These are phyloP conservation scores for Sinopyrophorus schimmeli DNA, from an alignment of 2,888 invertebrate species.

Conservation along the genomic window DNA sequence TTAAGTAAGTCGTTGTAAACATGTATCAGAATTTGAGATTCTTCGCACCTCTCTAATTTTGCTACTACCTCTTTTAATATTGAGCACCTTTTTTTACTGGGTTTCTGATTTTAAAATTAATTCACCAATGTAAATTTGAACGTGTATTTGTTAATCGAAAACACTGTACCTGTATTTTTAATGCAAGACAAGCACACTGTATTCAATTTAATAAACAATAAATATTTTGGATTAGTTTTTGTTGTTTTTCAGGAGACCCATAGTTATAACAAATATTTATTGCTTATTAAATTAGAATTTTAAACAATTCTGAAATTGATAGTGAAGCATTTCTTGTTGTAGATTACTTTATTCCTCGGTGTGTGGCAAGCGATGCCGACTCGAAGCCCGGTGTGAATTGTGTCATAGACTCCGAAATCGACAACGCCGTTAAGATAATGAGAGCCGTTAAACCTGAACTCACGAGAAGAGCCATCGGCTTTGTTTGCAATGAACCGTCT, in stretches of 20 bases:
- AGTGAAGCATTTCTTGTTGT: no score
- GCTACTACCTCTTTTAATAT: no score
- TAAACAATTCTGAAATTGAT: no score
- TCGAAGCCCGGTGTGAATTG: conserved; percentile 61
- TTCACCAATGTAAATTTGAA: no score
- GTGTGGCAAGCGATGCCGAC: conserved; percentile 2
- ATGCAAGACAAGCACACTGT: conserved; percentile 11
- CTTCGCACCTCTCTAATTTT: no score
- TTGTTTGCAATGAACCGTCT: conserved; percentile 60
- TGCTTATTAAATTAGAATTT: conserved; percentile 43
- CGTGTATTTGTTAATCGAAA: conserved; percentile 9
- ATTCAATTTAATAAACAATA: conserved; percentile 53
- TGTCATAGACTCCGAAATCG: conserved; percentile 64
- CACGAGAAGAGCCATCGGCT: conserved; percentile 61
- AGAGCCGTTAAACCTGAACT: conserved; percentile 69
- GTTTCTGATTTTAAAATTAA: no score
- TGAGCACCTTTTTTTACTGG: no score
- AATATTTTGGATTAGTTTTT: conserved; percentile 54
- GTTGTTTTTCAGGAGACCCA: conserved; percentile 37
- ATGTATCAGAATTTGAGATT: no score
- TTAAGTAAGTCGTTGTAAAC: no score
- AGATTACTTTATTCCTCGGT: conserved; percentile 19
- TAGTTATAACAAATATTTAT: conserved; percentile 53
- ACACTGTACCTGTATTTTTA: conserved; percentile 8
- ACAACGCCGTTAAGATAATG: conserved; percentile 65